A percentile compares a stretch with the other conserved stretches of the same genome.
These are phyloP conservation scores for Tapirus indicus DNA, from an alignment of 2,797 vertebrate genomes.

Conservation along the genomic window DNA sequence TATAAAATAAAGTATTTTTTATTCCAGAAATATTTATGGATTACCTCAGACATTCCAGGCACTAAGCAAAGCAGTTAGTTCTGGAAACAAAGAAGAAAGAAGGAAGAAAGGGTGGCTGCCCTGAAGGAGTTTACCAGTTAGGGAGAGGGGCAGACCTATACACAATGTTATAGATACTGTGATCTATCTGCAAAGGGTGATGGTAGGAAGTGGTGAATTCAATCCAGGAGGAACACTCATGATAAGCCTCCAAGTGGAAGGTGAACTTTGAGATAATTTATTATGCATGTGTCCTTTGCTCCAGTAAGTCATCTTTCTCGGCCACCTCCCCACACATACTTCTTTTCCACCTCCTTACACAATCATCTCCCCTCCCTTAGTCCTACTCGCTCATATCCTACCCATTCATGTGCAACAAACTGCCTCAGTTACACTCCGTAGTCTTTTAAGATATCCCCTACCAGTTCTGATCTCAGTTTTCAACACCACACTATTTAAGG, in stretches of 20 bases:
- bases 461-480: not conserved
- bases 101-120: not conserved
- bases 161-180: not conserved
- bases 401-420: not conserved
- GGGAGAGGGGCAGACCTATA: not conserved
- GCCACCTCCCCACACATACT: not conserved
- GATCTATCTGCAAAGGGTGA: not conserved
- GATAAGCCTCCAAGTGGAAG: not conserved
- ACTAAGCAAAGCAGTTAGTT: not conserved
- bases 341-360: not conserved
- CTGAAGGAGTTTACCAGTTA: not conserved
- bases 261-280: not conserved
- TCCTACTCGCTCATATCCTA: not conserved
- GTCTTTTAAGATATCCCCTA: not conserved
- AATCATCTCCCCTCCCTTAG: not conserved
- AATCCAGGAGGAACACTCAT: not conserved
- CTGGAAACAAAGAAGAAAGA: not conserved
- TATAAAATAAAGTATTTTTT: not conserved
- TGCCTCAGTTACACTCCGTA: not conserved
- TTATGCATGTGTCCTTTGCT: not conserved
- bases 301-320: not conserved
- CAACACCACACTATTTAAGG: not conserved
- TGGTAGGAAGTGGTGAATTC: not conserved
- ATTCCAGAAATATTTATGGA: not conserved
- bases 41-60: not conserved